Evolutionary conservation across 2,113 vertebrate genomes (phyloP).

Genomic region (Pontoporia blainvillei): DNA sequence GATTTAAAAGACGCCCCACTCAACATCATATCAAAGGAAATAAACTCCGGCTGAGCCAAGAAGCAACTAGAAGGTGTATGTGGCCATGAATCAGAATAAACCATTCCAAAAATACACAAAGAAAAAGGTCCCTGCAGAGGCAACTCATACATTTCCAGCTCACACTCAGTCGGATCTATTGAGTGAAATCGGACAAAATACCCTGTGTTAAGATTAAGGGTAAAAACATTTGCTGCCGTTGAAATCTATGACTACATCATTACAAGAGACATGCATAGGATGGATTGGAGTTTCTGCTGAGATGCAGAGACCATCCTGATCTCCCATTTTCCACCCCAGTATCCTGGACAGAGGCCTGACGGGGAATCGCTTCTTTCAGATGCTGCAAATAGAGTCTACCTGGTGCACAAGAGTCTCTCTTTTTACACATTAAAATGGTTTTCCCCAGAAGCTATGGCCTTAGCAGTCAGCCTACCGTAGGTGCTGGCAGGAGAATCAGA

Average conservation of each 20-base stretch:
- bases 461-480: neutral
- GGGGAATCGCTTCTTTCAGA: neutral
- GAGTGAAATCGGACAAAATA: conserved; percentile 37
- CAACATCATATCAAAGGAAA: conserved; percentile 12
- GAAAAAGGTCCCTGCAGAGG: neutral
- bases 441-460: neutral
- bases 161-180: neutral
- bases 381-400: neutral
- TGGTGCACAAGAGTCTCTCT: neutral
- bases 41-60: conserved; percentile 3
- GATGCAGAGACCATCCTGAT: neutral
- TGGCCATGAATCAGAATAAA: conserved; percentile 32
- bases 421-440: neutral
- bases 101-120: conserved; percentile 50
- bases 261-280: neutral
- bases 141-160: conserved; percentile 7
- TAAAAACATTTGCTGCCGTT: neutral
- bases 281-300: neutral
- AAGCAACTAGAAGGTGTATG: neutral
- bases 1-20: conserved; percentile 17
- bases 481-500: neutral
- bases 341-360: neutral
- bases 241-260: neutral
- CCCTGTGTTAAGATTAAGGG: neutral
- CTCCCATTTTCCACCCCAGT: neutral